phyloP scores from a whole-genome alignment of 2,888 invertebrate species.

The Papilio gigon region DNA sequence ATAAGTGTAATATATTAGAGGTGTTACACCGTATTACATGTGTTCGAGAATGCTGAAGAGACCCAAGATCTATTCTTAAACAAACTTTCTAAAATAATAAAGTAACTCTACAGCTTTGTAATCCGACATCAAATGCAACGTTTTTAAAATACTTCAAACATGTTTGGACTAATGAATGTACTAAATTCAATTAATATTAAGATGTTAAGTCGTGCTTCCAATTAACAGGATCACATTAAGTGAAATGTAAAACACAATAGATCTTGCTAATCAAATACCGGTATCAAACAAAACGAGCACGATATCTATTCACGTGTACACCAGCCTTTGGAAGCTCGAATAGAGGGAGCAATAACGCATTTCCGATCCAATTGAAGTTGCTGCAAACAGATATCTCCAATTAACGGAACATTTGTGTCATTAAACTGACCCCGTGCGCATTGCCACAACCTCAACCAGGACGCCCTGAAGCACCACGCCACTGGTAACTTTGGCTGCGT shows the following conservation, averaged over 20 bases:
- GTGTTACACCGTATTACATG: too few relatives aligned
- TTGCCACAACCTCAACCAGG: slow-evolving; percentile 34
- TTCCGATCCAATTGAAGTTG: slow-evolving; percentile 58
- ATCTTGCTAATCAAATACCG: background rate
- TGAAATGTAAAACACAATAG: background rate
- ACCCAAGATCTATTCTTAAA: background rate
- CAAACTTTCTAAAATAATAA: background rate
- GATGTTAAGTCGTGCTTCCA: background rate
- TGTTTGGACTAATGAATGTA: background rate
- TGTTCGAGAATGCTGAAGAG: background rate
- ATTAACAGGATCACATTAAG: background rate
- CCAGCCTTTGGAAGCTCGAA: slow-evolving; percentile 6
- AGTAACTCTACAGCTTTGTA: background rate
- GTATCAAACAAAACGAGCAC: background rate
- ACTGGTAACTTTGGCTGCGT: slow-evolving; percentile 9
- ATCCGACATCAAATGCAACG: background rate
- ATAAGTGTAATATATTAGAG: too few relatives aligned
- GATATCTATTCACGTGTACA: background rate
- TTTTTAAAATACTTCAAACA: background rate
- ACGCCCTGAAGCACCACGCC: slow-evolving; percentile 31
- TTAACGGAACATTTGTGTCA: slow-evolving; percentile 64
- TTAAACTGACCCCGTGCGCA: slow-evolving; percentile 50
- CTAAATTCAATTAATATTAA: background rate
- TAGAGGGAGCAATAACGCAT: slow-evolving; percentile 60
- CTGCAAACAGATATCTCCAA: slow-evolving; percentile 68